Conservation (phyloP, 1,140 invertebrate genomes). For the Saxidomus purpurata region DNA sequence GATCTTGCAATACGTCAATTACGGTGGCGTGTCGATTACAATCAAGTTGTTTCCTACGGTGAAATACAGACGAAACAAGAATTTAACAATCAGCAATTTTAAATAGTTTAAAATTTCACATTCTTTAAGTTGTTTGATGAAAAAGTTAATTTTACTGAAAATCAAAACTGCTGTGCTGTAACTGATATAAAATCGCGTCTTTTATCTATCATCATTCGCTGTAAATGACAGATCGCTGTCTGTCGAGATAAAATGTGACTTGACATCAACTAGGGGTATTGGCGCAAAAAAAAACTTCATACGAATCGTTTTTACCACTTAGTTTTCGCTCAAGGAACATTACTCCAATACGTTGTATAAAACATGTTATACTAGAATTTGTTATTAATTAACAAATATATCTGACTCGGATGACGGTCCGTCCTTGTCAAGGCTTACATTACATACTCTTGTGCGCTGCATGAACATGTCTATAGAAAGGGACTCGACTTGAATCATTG, state of each 20-base stretch:
- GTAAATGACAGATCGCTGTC: neutral
- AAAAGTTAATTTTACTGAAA: conserved; percentile 55
- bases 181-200: conserved; percentile 39
- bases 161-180: conserved; percentile 12
- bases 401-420: too few relatives aligned
- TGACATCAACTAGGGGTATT: too few relatives aligned
- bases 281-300: too few relatives aligned
- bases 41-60: neutral
- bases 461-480: too few relatives aligned
- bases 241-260: neutral
- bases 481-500: too few relatives aligned
- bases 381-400: too few relatives aligned
- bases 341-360: too few relatives aligned
- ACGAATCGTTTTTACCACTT: too few relatives aligned
- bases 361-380: too few relatives aligned
- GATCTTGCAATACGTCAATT: conserved; percentile 43
- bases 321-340: too few relatives aligned
- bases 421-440: too few relatives aligned
- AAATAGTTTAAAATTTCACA: conserved; percentile 16
- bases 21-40: neutral
- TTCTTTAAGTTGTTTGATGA: conserved; percentile 11
- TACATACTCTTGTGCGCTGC: too few relatives aligned
- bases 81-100: neutral
- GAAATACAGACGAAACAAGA: conserved; percentile 1
- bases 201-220: conserved; percentile 36